These are phyloP conservation scores for Cylindroiulus punctatus DNA, from an alignment of 2,888 invertebrate genomes.

Conservation along the genomic window DNA sequence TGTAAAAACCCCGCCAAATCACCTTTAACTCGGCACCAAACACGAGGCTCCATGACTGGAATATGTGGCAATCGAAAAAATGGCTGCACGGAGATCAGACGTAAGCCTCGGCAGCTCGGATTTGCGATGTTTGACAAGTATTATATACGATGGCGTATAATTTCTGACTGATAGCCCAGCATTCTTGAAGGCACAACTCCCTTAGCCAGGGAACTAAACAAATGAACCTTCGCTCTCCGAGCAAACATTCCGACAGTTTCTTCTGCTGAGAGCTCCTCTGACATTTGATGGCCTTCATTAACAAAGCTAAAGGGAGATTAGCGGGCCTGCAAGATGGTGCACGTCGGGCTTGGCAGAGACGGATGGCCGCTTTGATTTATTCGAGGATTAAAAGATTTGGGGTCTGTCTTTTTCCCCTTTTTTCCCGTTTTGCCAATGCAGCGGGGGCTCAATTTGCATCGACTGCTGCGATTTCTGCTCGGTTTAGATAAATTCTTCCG, in stretches of 20 bases:
- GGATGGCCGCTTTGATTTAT: slow-evolving; percentile 35
- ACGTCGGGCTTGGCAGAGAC: slow-evolving; percentile 44
- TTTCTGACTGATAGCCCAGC: slow-evolving; percentile 43
- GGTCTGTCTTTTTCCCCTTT: not conserved
- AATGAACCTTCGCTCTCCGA: slow-evolving; percentile 6
- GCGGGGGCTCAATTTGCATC: not conserved
- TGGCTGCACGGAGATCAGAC: not conserved
- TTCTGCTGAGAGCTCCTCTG: not conserved
- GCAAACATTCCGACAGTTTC: slow-evolving; percentile 39
- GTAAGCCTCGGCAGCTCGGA: slow-evolving; percentile 36
- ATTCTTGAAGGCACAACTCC: slow-evolving; percentile 2
- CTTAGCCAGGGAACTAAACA: not conserved
- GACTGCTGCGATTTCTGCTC: not conserved
- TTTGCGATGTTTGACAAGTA: slow-evolving; percentile 47
- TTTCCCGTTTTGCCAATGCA: not conserved
- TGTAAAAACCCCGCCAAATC: slow-evolving; percentile 34
- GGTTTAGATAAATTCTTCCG: slow-evolving; percentile 2
- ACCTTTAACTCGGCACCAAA: not conserved
- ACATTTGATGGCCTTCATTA: slow-evolving; percentile 6
- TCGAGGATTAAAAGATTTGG: slow-evolving; percentile 21
- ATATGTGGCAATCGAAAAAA: not conserved
- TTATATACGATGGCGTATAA: slow-evolving; percentile 47
- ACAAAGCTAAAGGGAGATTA: slow-evolving; percentile 47
- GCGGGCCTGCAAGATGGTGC: slow-evolving; percentile 9
- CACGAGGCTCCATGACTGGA: not conserved